Evolutionary conservation across 2,888 invertebrate genomes (phyloP).

Genomic region (Drosophila paracracens): DNA sequence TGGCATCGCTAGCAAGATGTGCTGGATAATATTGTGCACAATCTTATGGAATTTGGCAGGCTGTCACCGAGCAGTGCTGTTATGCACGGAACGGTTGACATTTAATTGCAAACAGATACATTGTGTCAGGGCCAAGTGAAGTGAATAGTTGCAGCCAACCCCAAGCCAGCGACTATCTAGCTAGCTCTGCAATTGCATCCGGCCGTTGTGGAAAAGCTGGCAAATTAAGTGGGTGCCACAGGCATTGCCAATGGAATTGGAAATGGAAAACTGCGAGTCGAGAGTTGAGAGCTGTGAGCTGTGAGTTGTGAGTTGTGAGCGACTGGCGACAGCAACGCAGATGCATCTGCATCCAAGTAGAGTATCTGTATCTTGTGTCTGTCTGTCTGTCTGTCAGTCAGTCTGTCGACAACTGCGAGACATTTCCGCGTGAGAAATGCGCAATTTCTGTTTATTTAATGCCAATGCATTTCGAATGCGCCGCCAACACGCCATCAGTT

Average conservation of each 20-base stretch:
- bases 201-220: conserved; percentile 54
- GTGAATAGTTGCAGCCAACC: conserved; percentile 47
- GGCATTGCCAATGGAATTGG: conserved; percentile 39
- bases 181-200: conserved; percentile 59
- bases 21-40: conserved; percentile 44
- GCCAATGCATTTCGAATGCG: conserved; percentile 80
- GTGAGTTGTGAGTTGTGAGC: conserved; percentile 10
- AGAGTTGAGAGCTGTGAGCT: conserved; percentile 15
- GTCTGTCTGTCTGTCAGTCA: conserved; percentile 32
- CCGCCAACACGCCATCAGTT: conserved; percentile 76
- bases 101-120: conserved; percentile 81
- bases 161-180: conserved; percentile 20
- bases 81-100: conserved; percentile 67
- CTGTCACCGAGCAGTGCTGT: conserved; percentile 59
- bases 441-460: conserved; percentile 79
- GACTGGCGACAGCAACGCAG: conserved; percentile 47
- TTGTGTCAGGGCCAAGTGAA: conserved; percentile 70
- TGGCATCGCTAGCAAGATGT: conserved; percentile 18
- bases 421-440: conserved; percentile 76
- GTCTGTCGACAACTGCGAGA: conserved; percentile 50
- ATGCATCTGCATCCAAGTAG: conserved; percentile 36
- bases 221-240: conserved; percentile 76
- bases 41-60: conserved; percentile 54
- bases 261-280: conserved; percentile 44
- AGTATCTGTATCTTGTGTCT: conserved; percentile 9